Evolutionary conservation across 2,888 invertebrate species (phyloP).

Genomic region (Herminia tarsipennalis): DNA sequence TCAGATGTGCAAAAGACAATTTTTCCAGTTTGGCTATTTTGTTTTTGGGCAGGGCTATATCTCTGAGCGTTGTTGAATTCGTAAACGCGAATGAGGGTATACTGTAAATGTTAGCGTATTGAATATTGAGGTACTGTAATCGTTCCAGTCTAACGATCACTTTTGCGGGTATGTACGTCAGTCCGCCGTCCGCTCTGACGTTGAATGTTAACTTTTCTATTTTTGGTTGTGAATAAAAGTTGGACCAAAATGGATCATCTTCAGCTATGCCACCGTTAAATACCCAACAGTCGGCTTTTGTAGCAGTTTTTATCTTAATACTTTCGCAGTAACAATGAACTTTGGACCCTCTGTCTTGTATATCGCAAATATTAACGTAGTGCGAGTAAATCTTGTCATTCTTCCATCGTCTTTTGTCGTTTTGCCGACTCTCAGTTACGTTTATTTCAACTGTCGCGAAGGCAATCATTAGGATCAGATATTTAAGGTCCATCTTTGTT

Average conservation of each 20-base stretch:
- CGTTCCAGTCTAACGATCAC: conserved; percentile 88
- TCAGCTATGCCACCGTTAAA: conserved; percentile 89
- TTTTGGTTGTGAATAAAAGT: conserved; percentile 90
- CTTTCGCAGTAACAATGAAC: conserved; percentile 89
- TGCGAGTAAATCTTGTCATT: conserved; percentile 75
- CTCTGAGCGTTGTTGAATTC: conserved; percentile 88
- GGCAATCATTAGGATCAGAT: conserved; percentile 79
- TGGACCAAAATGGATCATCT: conserved; percentile 90
- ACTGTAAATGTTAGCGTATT: conserved; percentile 90
- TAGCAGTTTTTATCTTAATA: conserved; percentile 84
- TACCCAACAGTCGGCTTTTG: conserved; percentile 91
- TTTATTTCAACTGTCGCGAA: conserved; percentile 80
- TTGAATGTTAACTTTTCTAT: conserved; percentile 89
- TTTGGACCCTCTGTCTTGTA: conserved; percentile 82
- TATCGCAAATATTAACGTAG: conserved; percentile 85
- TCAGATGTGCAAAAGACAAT: conserved; percentile 91
- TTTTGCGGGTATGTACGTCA: conserved; percentile 90
- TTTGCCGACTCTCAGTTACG: conserved; percentile 78
- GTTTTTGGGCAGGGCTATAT: conserved; percentile 90
- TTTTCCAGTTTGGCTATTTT: conserved; percentile 89
- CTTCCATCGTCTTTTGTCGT: conserved; percentile 79
- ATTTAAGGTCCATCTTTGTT: conserved; percentile 78
- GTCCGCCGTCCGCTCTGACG: conserved; percentile 88
- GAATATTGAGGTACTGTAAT: conserved; percentile 88
- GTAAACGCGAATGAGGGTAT: conserved; percentile 91